Evolutionary conservation across 2,888 invertebrate genomes (phyloP), one percentile per base, ranked within the genome.

Genomic region (Tipula confusa): DNA sequence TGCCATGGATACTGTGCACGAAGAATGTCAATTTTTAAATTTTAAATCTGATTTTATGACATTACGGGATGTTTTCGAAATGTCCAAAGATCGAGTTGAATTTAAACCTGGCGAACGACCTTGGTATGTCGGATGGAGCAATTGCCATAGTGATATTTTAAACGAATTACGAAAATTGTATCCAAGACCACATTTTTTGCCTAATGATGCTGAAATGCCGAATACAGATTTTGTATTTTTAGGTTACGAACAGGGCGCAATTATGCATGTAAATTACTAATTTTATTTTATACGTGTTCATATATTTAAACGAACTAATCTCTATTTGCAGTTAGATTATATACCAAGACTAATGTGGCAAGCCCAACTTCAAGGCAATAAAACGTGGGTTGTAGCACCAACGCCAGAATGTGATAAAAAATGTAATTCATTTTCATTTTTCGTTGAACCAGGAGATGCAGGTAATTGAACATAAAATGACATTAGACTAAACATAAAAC

Each of bases 121-220:
- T 0, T 97, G 97, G 97, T 97, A 97, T 90, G 94, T 97, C 81
- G 97, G 97, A 86, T 97, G 97, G 96, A 95, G 95, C 84, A 97
- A 97, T 88, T 97, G 97, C 87, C 95, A 97, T 90, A 93, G 94
- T n/a, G 92, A 93, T 82, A 93, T 97, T 43, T 89, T 95, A 85
- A 90, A 92, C 13, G 92, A 93, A 87, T 92, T 97, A 87, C 92
- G 96, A 84, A 91, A 93, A 87, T 93, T 94, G 88, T 97, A 97
- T 89, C 91, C 93, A 43, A 91, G 94, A 84, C 97, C 97, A 31
- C 93, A 95, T 86, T 97, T 98, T 90, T 90, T 98, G 85, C 97
- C 97, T 1, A 92, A 93, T 84, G 96, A 96, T 89, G 95, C 96
- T n/a, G 97, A 97, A 89, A 93, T 94, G 87, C 95, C 97, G 83